Conservation (phyloP, 2,888 invertebrate genomes). For the Xestia rhomboidea region DNA sequence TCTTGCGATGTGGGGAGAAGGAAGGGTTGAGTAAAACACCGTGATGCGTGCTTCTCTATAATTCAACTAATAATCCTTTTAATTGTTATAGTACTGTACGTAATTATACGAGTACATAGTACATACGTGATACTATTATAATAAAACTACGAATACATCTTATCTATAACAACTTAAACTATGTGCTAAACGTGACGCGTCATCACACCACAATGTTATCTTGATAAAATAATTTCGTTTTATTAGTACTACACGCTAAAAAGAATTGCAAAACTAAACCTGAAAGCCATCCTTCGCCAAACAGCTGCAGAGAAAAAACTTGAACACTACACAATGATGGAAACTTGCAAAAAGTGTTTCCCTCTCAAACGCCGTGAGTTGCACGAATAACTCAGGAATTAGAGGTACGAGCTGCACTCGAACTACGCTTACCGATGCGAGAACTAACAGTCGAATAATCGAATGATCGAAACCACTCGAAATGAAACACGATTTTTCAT, state of each 20-base stretch:
- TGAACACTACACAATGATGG: conserved; percentile 64
- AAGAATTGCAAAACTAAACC: conserved; percentile 18
- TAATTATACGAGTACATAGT: too few relatives aligned
- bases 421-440: conserved; percentile 19
- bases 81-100: too few relatives aligned
- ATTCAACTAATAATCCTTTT: too few relatives aligned
- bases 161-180: too few relatives aligned
- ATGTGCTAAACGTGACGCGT: too few relatives aligned
- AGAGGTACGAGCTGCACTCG: conserved; percentile 56
- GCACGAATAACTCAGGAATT: conserved; percentile 75
- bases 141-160: too few relatives aligned
- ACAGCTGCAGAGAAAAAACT: conserved; percentile 61
- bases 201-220: not conserved
- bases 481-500: conserved; percentile 28
- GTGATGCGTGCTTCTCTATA: too few relatives aligned
- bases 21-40: too few relatives aligned
- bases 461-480: conserved; percentile 48
- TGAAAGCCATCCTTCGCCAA: conserved; percentile 32
- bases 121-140: too few relatives aligned
- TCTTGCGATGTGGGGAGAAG: too few relatives aligned
- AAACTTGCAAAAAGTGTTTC: conserved; percentile 73
- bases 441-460: conserved; percentile 41
- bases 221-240: not conserved
- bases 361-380: conserved; percentile 77
- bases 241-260: conserved; percentile 12